Base-by-base conservation (phyloP, 2,888 invertebrate genomes). In the Catocala fraxini region DNA sequence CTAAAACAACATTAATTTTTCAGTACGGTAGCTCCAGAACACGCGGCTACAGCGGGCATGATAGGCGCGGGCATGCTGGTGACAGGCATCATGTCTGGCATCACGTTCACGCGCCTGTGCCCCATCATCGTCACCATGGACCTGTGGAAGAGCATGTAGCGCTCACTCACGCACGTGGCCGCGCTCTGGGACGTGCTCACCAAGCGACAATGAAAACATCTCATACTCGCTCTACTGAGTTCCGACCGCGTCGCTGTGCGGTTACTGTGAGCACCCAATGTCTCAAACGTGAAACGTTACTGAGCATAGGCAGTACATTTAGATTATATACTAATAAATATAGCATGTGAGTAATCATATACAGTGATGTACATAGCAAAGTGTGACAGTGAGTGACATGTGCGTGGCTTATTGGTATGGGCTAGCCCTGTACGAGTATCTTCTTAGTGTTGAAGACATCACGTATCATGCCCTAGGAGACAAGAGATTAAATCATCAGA, bases 31-130 rank as follows among this genome's bases (percentile, higher is more conserved):
- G 96, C 97, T n/a, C 96, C 97, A 0, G 96, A 97, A 80, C 95
- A 98, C 87, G 97, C 98, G 12, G 94, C 97, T 0, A 97, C 96
- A 0, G 99, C 99, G 0, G 99, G 99, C 61, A 99, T 99, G 99
- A 97, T 98, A 88, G 99, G 98, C 47, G 98, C 98, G 0, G 99
- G 99, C 15, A 97, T 97, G 81, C 95, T 99, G 0, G 97, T 99
- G 41, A 96, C 98, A 0, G 99, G 99, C 49, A 97, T 99, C 53
- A 96, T 98, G 65, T 82, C 92, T 7, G 99, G 99, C n/a, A 96
- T 99, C 64, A 80, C 88, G 0, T 97, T 97, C 85, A 96, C 97
- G 0, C 95, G 97, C 75, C 80, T 96, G 48, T 95, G 97, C 90
- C 97, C 98, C 15, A 85, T 89, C 72, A 79, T 97, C 25, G 96